These are phyloP conservation scores for Catalaphyllia jardinei DNA, from an alignment of 64 coral and sea anemone species.

Conservation along the genomic window DNA sequence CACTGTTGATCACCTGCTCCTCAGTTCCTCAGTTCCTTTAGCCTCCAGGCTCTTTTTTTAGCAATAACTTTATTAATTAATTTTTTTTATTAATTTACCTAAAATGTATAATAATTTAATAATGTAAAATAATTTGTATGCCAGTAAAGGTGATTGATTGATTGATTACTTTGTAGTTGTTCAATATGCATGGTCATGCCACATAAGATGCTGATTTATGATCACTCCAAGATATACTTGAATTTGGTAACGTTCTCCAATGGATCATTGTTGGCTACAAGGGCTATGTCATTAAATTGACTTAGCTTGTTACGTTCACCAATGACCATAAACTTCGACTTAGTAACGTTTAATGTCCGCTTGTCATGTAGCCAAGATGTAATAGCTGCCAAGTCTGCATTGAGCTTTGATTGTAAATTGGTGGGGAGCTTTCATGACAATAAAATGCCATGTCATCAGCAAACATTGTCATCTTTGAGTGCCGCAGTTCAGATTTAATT, in stretches of 20 bases:
- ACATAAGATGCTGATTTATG: slow-evolving; percentile 43
- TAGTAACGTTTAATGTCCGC: slow-evolving; percentile 25
- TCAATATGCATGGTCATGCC: slow-evolving; percentile 53
- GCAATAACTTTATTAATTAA: too few species aligned
- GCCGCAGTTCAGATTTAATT: slow-evolving; percentile 6
- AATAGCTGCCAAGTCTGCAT: slow-evolving; percentile 20
- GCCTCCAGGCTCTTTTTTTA: too few species aligned
- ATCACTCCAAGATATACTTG: slow-evolving; percentile 46
- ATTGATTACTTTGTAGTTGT: slow-evolving; percentile 39
- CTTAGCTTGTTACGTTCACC: neutral
- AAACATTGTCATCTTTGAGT: slow-evolving; percentile 46
- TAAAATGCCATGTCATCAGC: slow-evolving; percentile 58
- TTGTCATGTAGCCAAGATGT: slow-evolving; percentile 19
- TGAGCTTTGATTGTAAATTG: slow-evolving; percentile 26
- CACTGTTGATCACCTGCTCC: too few species aligned
- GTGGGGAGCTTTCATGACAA: slow-evolving; percentile 17
- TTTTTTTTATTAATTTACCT: too few species aligned
- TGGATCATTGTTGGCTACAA: neutral
- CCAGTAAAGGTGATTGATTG: too few species aligned
- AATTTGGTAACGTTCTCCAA: slow-evolving; percentile 37
- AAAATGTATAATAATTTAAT: too few species aligned
- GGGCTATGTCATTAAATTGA: neutral
- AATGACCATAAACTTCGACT: slow-evolving; percentile 6
- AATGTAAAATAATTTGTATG: too few species aligned
- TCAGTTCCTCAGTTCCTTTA: too few species aligned